phyloP scores from a whole-genome alignment of 1,140 invertebrate genomes.

The Monochamus saltuarius region DNA sequence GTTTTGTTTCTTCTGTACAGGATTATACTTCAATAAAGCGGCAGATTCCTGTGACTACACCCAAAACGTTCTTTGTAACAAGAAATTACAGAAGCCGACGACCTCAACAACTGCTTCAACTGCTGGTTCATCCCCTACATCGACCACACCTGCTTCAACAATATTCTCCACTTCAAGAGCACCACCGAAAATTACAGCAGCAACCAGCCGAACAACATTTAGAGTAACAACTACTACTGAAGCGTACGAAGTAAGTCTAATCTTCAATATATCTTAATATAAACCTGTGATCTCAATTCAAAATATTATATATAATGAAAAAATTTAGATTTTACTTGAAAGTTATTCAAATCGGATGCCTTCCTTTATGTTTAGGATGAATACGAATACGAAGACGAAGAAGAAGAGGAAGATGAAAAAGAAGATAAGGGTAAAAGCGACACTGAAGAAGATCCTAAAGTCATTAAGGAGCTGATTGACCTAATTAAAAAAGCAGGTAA shows the following conservation, averaged over 20 bases:
- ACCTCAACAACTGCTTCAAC: constrained; percentile 55
- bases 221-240: constrained; percentile 43
- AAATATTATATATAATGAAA: background rate
- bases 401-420: constrained; percentile 46
- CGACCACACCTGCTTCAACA: constrained; percentile 14
- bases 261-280: no score
- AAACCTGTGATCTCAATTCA: no score
- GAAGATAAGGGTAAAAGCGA: constrained; percentile 35
- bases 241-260: constrained; percentile 28
- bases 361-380: constrained; percentile 52
- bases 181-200: constrained; percentile 48
- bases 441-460: constrained; percentile 74
- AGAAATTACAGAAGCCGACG: constrained; percentile 54
- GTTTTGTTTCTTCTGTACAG: constrained; percentile 49
- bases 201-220: constrained; percentile 49
- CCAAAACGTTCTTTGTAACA: constrained; percentile 79
- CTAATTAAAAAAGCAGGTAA: constrained; percentile 78
- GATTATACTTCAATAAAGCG: constrained; percentile 86
- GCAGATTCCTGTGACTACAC: constrained; percentile 92
- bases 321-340: background rate
- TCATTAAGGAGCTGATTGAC: constrained; percentile 81
- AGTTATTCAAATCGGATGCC: background rate
- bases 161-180: constrained; percentile 45
- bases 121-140: constrained; percentile 47
- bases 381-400: constrained; percentile 66